Conservation (phyloP, 2,888 invertebrate genomes). For the Odontocolon sp. region DNA sequence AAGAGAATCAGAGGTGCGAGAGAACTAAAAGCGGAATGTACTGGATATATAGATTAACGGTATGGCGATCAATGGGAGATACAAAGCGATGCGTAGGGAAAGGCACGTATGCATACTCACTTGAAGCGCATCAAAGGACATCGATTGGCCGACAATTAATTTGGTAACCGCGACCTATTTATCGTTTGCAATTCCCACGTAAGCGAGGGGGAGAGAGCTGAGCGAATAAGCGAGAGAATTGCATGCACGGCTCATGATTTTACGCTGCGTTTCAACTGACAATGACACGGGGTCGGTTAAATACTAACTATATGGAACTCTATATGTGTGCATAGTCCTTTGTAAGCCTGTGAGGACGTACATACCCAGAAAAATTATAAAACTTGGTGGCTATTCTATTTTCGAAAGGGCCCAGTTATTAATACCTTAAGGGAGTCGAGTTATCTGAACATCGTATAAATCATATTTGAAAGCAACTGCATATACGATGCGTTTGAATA, state of each 20-base stretch:
- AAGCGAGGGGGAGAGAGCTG: not conserved
- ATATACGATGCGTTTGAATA: no score
- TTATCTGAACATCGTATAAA: no score
- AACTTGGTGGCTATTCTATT: no score
- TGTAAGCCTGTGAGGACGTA: conserved; percentile 21
- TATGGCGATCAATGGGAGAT: not conserved
- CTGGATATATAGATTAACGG: not conserved
- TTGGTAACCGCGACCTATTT: conserved; percentile 46
- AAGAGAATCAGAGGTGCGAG: conserved; percentile 12
- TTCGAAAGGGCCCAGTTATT: no score
- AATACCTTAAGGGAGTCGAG: no score
- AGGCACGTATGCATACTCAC: conserved; percentile 2
- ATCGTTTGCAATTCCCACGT: conserved; percentile 7
- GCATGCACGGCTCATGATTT: conserved; percentile 3
- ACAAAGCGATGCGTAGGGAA: not conserved
- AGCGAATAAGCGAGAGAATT: not conserved
- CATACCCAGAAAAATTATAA: no score
- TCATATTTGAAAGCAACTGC: no score
- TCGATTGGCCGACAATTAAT: conserved; percentile 50
- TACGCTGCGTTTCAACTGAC: conserved; percentile 29
- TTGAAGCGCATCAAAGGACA: conserved; percentile 51
- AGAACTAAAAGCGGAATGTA: not conserved
- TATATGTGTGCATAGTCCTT: not conserved
- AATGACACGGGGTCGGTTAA: conserved; percentile 36
- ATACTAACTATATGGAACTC: not conserved